These are phyloP conservation scores for Catostylus mosaicus DNA, from an alignment of 30 jellyfish, hydroid and myxozoan genomes.

Conservation along the genomic window DNA sequence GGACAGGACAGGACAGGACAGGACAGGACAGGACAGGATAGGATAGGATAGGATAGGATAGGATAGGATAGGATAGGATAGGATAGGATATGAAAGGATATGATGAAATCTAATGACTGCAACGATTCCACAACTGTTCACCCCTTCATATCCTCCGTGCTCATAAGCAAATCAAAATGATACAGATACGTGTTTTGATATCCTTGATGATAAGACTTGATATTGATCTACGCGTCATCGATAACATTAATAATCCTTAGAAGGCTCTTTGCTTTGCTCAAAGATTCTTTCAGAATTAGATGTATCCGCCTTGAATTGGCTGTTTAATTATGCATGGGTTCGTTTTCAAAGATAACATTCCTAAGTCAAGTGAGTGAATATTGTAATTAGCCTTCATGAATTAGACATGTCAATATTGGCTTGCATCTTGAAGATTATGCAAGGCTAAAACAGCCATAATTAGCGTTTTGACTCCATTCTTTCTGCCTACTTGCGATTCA, in stretches of 20 bases:
- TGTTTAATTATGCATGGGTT: not conserved
- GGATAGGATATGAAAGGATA: slow-evolving; percentile 1
- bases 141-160: too few relatives aligned
- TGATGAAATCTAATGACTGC: not conserved
- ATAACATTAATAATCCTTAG: not conserved
- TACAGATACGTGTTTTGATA: too few relatives aligned
- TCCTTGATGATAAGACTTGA: not conserved
- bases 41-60: slow-evolving; percentile 1
- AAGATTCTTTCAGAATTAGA: not conserved
- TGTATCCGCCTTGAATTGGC: not conserved
- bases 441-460: not conserved
- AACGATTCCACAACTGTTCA: too few relatives aligned
- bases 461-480: not conserved
- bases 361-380: not conserved
- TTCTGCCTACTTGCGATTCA: not conserved
- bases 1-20: too few relatives aligned
- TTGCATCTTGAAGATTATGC: not conserved
- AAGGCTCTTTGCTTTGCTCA: not conserved
- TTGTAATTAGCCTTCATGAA: not conserved
- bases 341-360: not conserved
- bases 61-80: slow-evolving; percentile 9
- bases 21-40: too few relatives aligned
- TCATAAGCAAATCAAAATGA: too few relatives aligned
- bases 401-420: slow-evolving; percentile 2
- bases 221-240: not conserved